A percentile compares a stretch with the other conserved stretches of the same genome.
Evolutionary conservation across 2,113 vertebrate species (phyloP).

Genomic region (Lophochroa leadbeateri): DNA sequence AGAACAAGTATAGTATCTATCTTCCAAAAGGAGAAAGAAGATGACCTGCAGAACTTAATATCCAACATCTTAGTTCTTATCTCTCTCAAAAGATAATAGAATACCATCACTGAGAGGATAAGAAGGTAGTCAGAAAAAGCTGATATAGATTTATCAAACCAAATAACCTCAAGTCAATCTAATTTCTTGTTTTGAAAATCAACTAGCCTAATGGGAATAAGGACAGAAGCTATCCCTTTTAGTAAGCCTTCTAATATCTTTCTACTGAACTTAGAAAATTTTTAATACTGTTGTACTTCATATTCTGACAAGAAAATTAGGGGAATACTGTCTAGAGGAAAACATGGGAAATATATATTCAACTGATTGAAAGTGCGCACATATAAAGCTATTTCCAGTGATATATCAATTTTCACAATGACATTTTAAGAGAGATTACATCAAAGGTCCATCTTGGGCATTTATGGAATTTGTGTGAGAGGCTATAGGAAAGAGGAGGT

Average conservation of each 20-base stretch:
- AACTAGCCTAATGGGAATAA: background rate
- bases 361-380: background rate
- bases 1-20: background rate
- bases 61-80: background rate
- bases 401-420: background rate
- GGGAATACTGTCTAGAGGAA: background rate
- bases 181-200: background rate
- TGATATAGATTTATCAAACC: background rate
- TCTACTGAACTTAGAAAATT: background rate
- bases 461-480: background rate
- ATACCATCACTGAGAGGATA: background rate
- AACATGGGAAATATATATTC: background rate
- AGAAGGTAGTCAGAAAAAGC: background rate
- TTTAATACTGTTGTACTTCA: background rate
- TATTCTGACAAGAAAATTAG: background rate
- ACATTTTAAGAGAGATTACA: background rate
- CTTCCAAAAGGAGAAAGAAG: background rate
- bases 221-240: background rate
- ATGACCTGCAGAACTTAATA: background rate
- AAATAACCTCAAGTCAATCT: background rate
- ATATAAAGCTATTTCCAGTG: background rate
- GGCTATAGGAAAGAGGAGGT: background rate
- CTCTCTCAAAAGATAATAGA: background rate
- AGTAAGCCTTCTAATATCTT: background rate
- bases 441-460: background rate